Base-by-base conservation (phyloP, 1,140 invertebrate genomes). In the Venturia canescens region DNA sequence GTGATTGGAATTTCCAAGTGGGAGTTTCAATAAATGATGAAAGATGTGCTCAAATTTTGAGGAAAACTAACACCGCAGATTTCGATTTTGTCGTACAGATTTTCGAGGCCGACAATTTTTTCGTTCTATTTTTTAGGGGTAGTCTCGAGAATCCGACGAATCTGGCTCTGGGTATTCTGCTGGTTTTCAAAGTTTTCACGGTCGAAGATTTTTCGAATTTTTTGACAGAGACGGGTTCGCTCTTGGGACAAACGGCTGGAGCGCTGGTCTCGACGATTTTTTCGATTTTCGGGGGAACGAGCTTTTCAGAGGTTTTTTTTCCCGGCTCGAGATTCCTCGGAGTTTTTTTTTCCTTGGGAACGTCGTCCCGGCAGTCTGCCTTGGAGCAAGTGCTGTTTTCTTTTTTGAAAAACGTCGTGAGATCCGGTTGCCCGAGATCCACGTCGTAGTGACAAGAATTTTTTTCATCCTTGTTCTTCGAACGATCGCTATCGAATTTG, bases 371-470 rank as follows among this genome's bases (percentile, higher is more conserved):
- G 0, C 6, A n/a, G 13, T 82, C 38, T 7, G 29, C 11, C 50
- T 48, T 44, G 34, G 13, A 15, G 18, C 60, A 34, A 1, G 48
- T 16, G 21, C 16, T 53, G 4, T 21, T 3, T 21, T 77, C 29
- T 26, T 34, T 76, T 38, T 63, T 57, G 75, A 80, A 27, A 6
- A 84, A 81, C 72, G 67, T 70, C 5, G 80, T 72, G 16, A 86
- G 74, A 29, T 86, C 84, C 3, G 85, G 83, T 9, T 85, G 85
- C 9, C 78, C 82, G 18, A 84, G 66, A 15, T 80, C 80, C 1
- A 80, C 83, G 11, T 86, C 80, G n/a, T 86, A 84, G 38, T 87
- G 80, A n/a, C 84, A 82, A 0, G 76, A 80, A 23, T 79, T 76
- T 7, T 21, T 11, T 80, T 84, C 13, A 44, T 1, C 27, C 26